Evolutionary conservation across 2,797 vertebrate species (phyloP).

Genomic region (Dromococcyx pavoninus): DNA sequence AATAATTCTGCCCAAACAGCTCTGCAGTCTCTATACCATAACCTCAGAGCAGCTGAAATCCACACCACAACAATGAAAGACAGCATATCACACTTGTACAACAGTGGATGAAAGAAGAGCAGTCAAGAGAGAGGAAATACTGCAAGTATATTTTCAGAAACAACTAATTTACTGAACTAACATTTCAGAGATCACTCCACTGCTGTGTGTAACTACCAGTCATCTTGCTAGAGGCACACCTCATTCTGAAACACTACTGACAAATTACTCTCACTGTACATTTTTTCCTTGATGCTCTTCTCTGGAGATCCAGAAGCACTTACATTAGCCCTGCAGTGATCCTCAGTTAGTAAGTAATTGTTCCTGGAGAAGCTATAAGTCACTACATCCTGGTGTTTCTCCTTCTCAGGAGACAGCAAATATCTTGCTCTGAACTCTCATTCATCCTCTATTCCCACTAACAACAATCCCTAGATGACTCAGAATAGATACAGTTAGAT

Average conservation of each 20-base stretch:
- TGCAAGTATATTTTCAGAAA: background rate
- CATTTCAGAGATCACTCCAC: background rate
- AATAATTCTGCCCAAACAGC: background rate
- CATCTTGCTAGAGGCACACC: background rate
- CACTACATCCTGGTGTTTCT: background rate
- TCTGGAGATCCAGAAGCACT: background rate
- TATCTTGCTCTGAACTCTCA: background rate
- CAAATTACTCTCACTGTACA: background rate
- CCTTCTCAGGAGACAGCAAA: background rate
- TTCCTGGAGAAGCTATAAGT: background rate
- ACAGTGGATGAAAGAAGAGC: background rate
- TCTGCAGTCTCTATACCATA: background rate
- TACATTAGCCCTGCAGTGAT: background rate
- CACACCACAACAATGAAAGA: accelerated
- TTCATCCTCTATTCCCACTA: background rate
- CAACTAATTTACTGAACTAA: background rate
- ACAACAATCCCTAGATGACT: background rate
- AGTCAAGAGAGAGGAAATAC: background rate
- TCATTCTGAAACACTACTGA: background rate
- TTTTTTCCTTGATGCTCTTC: background rate
- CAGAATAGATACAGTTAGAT: background rate
- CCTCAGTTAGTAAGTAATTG: background rate
- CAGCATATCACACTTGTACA: background rate
- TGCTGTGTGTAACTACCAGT: background rate
- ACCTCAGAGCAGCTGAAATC: background rate